Evolutionary conservation across 2,113 vertebrate genomes (phyloP), one percentile per base, ranked within the genome.

Genomic region (Nothoprocta perdicaria): DNA sequence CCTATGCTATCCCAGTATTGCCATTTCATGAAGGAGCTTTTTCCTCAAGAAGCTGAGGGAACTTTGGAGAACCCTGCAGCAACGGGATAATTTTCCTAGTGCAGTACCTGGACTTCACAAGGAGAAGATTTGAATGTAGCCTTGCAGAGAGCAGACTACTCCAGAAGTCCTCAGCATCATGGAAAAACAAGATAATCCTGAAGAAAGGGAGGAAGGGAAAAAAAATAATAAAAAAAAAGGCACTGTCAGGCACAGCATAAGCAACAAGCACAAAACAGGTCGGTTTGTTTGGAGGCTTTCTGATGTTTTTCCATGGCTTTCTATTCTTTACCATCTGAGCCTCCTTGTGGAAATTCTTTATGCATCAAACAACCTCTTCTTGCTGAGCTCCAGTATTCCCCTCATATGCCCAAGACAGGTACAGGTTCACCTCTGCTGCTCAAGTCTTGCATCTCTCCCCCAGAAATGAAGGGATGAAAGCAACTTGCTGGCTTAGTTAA

Each of bases 11-110:
- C 84, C 84, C 95, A 92, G 95, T 91, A 93, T 84, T 96, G 76
- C 79, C 65, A 94, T 95, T 93, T 94, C 94, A 95, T 95, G 91
- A 92, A 86, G 79, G 55, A 93, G 61, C 82, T 94, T 91, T 93
- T 60, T 75, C 91, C 89, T 89, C 62, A 57, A 85, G 90, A 92
- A 91, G 77, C 76, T 53, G 68, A 65, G 68, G 76, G 79, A 92
- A 83, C 60, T 89, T 60, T 68, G 35, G 52, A 68, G 55, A 78
- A 60, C 66, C 73, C 71, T 43, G 74, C 46, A 67, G 84, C 57
- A 89, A 24, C 17, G 41, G 4, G 41, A 33, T 71, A 29, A 85
- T 74, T 40, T 90, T 83, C 88, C 76, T 63, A 12, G 76, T 60
- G 27, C 3, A 16, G 7, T 86, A 87, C 91, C 82, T 91, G 82